Percentiles rank a stretch among this genome's conserved stretches.
Conservation (phyloP, 2,888 invertebrate species). For the Tachina grossa region DNA sequence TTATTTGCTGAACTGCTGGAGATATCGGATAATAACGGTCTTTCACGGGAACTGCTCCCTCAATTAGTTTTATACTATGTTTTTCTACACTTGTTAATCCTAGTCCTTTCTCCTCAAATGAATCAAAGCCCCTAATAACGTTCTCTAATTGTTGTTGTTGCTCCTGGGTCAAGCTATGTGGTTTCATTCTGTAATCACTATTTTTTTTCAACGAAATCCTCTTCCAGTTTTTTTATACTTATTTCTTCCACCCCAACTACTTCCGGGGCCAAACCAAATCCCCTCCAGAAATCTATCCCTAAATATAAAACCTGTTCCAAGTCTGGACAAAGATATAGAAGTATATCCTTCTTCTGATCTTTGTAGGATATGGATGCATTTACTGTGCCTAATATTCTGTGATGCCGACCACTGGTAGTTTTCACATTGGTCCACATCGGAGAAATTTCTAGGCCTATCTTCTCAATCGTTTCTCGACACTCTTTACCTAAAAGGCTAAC, state of each 20-base stretch:
- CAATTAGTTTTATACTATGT: neutral
- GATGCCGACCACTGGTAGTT: conserved; percentile 22
- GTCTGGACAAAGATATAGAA: conserved; percentile 28
- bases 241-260: neutral
- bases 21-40: neutral
- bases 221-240: neutral
- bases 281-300: conserved; percentile 9
- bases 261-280: conserved; percentile 11
- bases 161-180: neutral
- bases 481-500: conserved; percentile 24
- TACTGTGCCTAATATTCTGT: conserved; percentile 27
- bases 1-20: conserved; percentile 12
- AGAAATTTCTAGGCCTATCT: neutral
- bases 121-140: neutral
- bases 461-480: conserved; percentile 24
- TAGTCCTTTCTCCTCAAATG: conserved; percentile 6
- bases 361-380: neutral
- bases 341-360: neutral
- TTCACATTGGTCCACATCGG: conserved; percentile 10
- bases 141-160: neutral
- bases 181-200: neutral
- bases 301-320: neutral
- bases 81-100: neutral
- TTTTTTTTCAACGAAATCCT: neutral
- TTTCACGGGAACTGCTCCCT: neutral